Percentiles rank a stretch among this genome's conserved stretches.
These are phyloP conservation scores for Gallinago nigripennis DNA, from an alignment of 2,797 vertebrate species.

Conservation along the genomic window DNA sequence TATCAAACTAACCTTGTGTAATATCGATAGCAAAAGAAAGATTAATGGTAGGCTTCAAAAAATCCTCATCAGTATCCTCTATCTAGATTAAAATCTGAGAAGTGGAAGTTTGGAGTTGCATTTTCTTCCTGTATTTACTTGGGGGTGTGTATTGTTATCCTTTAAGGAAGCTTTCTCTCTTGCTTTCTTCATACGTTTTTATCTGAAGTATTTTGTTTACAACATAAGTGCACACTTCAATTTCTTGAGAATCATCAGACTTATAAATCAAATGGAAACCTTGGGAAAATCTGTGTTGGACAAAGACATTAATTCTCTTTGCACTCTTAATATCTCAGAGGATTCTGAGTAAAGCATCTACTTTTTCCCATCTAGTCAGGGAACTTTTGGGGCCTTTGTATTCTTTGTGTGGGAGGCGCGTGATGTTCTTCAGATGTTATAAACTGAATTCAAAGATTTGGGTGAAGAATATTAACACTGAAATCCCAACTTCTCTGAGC, in stretches of 20 bases:
- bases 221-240: not conserved
- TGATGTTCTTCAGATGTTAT: not conserved
- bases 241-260: slow-evolving; percentile 37
- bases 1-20: not conserved
- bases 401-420: not conserved
- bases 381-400: not conserved
- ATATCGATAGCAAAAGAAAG: not conserved
- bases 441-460: not conserved
- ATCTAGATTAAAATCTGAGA: not conserved
- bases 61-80: not conserved
- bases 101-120: not conserved
- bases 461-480: not conserved
- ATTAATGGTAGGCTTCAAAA: not conserved
- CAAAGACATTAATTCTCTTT: not conserved
- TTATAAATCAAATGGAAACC: slow-evolving; percentile 32
- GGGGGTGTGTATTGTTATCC: not conserved
- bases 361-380: not conserved
- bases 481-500: not conserved
- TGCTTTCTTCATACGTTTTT: not conserved
- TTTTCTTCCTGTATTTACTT: not conserved
- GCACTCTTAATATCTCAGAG: not conserved
- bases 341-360: not conserved
- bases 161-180: not conserved
- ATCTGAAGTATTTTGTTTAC: slow-evolving; percentile 63
- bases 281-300: not conserved